Conservation (phyloP, 2,797 vertebrate genomes). For the Loris lydekkerianus region DNA sequence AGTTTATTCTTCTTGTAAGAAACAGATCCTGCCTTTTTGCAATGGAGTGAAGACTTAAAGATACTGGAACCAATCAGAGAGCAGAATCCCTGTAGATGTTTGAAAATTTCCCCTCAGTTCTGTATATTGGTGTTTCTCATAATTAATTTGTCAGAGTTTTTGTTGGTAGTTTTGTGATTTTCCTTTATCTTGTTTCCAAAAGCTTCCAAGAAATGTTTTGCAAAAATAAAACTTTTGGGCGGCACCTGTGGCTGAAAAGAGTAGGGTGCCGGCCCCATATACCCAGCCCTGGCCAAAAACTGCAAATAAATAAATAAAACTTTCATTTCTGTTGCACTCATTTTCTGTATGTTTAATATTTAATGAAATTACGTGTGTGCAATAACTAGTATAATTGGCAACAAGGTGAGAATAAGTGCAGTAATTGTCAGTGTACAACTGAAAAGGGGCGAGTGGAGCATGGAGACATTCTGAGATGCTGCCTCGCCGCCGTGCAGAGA, state of each 20-base stretch:
- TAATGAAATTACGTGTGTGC: conserved; percentile 12
- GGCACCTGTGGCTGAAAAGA: too few species aligned
- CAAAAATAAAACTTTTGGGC: conserved; percentile 22
- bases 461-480: background rate
- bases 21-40: background rate
- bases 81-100: background rate
- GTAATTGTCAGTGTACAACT: background rate
- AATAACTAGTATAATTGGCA: background rate
- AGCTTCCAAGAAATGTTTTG: background rate
- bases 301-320: background rate
- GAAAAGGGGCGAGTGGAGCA: background rate
- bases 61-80: too few species aligned
- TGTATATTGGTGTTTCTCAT: background rate
- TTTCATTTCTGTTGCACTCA: background rate
- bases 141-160: background rate
- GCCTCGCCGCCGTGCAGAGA: rapidly evolving
- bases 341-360: conserved; percentile 42
- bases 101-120: background rate
- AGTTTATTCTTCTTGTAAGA: background rate
- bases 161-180: background rate
- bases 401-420: background rate
- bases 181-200: background rate
- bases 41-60: background rate
- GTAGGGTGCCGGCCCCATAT: too few species aligned
- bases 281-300: too few species aligned